Evolutionary conservation across 2,888 invertebrate genomes (phyloP).

Genomic region (Lycia hirtaria): DNA sequence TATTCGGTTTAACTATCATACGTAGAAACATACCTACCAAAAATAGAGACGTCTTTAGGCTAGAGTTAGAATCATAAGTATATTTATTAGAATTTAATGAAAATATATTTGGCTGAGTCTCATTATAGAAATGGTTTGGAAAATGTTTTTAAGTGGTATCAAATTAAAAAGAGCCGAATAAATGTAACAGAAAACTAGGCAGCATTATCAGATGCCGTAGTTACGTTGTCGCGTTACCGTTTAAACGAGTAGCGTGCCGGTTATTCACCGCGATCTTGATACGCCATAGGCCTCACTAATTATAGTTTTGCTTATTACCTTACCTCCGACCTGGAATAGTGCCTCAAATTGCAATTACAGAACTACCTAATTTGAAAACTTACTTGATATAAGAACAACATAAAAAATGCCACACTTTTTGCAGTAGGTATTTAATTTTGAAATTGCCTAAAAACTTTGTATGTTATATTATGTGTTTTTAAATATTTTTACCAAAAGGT

Average conservation of each 20-base stretch:
- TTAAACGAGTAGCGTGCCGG: constrained; percentile 73
- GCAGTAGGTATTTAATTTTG: not conserved
- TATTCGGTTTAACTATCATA: no score
- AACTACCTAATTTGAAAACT: no score
- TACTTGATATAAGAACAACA: no score
- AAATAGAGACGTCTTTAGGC: no score
- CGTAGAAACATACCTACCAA: no score
- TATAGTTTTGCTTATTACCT: constrained; percentile 71
- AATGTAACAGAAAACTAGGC: constrained; percentile 40
- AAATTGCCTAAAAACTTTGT: not conserved
- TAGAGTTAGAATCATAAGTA: no score
- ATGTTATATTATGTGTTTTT: no score
- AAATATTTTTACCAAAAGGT: no score
- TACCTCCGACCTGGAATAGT: constrained; percentile 49
- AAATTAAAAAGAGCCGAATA: constrained; percentile 45
- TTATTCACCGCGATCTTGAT: constrained; percentile 71
- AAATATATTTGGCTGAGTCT: no score
- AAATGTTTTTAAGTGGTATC: not conserved
- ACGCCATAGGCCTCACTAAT: constrained; percentile 68
- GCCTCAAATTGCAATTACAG: constrained; percentile 42
- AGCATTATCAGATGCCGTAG: constrained; percentile 63
- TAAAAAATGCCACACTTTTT: no score
- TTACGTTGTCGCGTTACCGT: constrained; percentile 70
- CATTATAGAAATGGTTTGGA: no score
- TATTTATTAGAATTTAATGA: no score